Percentiles rank a stretch among this genome's conserved stretches.
Evolutionary conservation across 2,797 vertebrate genomes (phyloP).

Genomic region (Clamator glandarius): DNA sequence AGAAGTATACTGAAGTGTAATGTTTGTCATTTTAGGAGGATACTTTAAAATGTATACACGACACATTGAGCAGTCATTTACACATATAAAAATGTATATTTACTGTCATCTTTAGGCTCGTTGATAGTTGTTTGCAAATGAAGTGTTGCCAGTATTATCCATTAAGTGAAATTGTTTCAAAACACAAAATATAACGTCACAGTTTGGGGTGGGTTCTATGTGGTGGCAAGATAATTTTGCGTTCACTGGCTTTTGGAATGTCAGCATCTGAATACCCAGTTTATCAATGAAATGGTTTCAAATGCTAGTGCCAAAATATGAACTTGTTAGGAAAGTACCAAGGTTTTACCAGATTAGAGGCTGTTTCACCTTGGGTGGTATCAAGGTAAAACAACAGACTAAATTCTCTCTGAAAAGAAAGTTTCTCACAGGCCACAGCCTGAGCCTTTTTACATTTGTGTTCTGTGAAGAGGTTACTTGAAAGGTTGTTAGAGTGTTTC

Average conservation of each 20-base stretch:
- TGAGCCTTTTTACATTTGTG: background rate
- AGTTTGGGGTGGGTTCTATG: background rate
- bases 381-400: background rate
- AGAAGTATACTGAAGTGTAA: constrained; percentile 40
- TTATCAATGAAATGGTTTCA: background rate
- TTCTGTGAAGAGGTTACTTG: background rate
- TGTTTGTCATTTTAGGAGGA: background rate
- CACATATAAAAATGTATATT: background rate
- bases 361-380: background rate
- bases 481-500: background rate
- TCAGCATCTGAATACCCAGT: background rate
- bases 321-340: background rate
- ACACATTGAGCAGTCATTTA: background rate
- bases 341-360: background rate
- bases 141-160: background rate
- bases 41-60: background rate
- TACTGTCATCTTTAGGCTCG: background rate
- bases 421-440: background rate
- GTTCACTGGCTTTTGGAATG: background rate
- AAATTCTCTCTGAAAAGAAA: background rate
- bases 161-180: background rate
- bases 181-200: background rate
- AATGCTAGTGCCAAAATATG: background rate
- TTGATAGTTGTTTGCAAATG: background rate
- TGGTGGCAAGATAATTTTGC: background rate